Conservation (phyloP, 64 coral and sea anemone species). For the Dendrophyllia cribrosa region DNA sequence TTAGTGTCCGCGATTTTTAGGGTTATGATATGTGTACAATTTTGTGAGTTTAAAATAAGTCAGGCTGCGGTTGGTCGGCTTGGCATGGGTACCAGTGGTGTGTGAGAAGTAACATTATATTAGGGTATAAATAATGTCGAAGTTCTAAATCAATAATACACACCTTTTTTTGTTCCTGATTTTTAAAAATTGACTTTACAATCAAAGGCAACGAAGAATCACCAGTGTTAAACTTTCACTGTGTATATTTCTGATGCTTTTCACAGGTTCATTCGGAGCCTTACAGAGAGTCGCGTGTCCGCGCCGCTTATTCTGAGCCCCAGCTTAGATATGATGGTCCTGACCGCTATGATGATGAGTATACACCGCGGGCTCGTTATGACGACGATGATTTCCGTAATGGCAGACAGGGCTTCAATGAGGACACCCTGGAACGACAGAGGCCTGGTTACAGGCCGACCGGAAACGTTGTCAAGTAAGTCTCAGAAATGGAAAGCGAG, state of each 20-base stretch:
- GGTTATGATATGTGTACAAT: too few relatives aligned
- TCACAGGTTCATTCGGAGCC: conserved; percentile 52
- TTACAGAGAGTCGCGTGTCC: conserved; percentile 18
- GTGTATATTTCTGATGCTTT: background rate
- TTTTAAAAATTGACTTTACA: too few relatives aligned
- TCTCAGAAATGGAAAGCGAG: background rate
- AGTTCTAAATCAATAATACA: too few relatives aligned
- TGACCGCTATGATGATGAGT: conserved; percentile 32
- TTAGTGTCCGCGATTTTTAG: too few relatives aligned
- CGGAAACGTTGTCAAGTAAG: conserved; percentile 85
- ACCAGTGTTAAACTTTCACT: background rate
- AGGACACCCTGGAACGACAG: conserved; percentile 33
- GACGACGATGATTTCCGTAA: conserved; percentile 49
- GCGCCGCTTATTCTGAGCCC: conserved; percentile 67
- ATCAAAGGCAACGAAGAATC: too few relatives aligned
- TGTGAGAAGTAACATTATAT: too few relatives aligned
- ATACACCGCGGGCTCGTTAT: conserved; percentile 26
- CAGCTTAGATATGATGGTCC: conserved; percentile 47
- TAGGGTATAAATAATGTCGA: too few relatives aligned
- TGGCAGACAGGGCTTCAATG: conserved; percentile 24
- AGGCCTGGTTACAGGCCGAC: conserved; percentile 87
- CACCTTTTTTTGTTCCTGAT: too few relatives aligned
- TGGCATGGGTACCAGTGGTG: too few relatives aligned
- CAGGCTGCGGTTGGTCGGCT: too few relatives aligned
- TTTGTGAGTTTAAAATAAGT: too few relatives aligned